A percentile compares a stretch with the other conserved stretches of the same genome.
phyloP scores from a whole-genome alignment of 2,888 invertebrate genomes.

The Trissoscelio sp. region DNA sequence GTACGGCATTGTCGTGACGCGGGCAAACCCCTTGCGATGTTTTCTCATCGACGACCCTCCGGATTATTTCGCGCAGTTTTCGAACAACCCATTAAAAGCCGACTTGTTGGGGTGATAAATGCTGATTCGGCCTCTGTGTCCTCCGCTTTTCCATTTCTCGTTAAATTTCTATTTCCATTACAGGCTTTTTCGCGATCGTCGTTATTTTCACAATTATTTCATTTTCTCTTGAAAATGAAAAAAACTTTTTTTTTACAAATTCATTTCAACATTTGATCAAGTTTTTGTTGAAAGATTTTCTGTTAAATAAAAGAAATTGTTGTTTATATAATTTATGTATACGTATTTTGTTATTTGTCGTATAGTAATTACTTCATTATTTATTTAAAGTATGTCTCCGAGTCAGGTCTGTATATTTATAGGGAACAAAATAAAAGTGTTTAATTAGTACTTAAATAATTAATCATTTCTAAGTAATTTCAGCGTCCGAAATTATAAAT shows the following conservation, averaged over 20 bases:
- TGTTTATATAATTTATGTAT: no score
- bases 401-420: no score
- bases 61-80: conserved; percentile 81
- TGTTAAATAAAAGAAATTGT: no score
- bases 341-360: no score
- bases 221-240: conserved; percentile 22
- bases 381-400: no score
- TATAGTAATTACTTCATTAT: no score
- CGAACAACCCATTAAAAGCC: conserved; percentile 80
- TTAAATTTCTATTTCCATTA: conserved; percentile 59
- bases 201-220: conserved; percentile 27
- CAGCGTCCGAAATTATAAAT: no score
- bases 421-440: no score
- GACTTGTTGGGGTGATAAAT: conserved; percentile 80
- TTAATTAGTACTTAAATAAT: no score
- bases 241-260: conserved; percentile 31
- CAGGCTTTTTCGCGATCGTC: conserved; percentile 11
- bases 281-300: background rate
- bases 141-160: conserved; percentile 64
- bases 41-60: conserved; percentile 69
- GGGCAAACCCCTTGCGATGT: conserved; percentile 65
- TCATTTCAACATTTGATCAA: background rate
- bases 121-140: conserved; percentile 76
- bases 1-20: conserved; percentile 78
- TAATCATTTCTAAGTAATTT: no score